phyloP scores from a whole-genome alignment of 2,797 vertebrate species.

The Chiroxiphia lanceolata region DNA sequence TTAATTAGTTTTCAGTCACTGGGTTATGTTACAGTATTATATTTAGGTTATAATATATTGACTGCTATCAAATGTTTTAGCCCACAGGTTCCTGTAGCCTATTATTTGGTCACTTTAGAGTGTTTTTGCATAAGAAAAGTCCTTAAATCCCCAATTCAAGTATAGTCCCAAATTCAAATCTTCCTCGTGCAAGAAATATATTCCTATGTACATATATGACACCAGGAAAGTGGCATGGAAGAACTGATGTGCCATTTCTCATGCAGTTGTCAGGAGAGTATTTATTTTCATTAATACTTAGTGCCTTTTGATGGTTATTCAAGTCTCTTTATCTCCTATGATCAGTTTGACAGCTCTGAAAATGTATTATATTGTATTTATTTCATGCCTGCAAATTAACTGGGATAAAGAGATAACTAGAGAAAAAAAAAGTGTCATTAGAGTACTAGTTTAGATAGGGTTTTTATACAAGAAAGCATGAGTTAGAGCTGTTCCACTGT shows the following conservation, averaged over 20 bases:
- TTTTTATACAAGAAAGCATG: neutral
- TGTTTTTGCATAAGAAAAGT: neutral
- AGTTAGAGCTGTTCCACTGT: neutral
- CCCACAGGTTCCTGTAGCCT: neutral
- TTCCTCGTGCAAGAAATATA: neutral
- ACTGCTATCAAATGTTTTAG: neutral
- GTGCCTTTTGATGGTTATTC: neutral
- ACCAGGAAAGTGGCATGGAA: neutral
- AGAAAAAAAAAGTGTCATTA: neutral
- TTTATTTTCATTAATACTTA: neutral
- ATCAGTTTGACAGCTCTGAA: neutral
- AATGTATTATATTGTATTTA: neutral
- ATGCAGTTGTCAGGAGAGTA: neutral
- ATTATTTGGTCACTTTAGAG: neutral
- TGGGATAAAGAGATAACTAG: neutral
- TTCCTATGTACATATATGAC: rapidly evolving
- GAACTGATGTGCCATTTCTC: neutral
- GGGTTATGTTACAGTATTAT: neutral
- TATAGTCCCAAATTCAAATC: neutral
- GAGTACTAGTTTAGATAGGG: neutral
- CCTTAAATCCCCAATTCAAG: neutral
- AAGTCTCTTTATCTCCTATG: neutral
- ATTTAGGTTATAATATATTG: neutral
- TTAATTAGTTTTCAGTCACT: neutral
- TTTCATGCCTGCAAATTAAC: neutral